Conservation (phyloP, 1,140 invertebrate genomes). For the Drosophila tristis region DNA sequence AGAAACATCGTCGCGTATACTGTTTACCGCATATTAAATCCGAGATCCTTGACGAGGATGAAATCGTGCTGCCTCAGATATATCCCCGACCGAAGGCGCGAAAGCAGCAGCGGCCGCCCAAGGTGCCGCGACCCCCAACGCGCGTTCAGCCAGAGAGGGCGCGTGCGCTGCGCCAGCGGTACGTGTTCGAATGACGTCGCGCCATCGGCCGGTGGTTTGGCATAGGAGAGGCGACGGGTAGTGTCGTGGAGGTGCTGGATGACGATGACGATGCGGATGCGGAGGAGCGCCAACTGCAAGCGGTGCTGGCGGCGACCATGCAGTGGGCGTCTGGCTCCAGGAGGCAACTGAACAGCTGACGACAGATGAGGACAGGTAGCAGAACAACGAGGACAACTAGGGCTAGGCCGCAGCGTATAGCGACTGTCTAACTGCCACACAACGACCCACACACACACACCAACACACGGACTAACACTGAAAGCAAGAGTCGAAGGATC, state of each 20-base stretch:
- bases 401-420: conserved; percentile 12
- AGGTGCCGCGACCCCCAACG: conserved; percentile 52
- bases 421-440: conserved; percentile 15
- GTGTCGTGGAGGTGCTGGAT: background rate
- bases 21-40: conserved; percentile 40
- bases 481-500: conserved; percentile 42
- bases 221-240: background rate
- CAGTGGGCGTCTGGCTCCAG: conserved; percentile 8
- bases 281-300: conserved; percentile 29
- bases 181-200: conserved; percentile 68
- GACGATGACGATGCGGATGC: conserved; percentile 6
- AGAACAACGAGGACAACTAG: conserved; percentile 4
- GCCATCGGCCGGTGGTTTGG: background rate
- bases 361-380: conserved; percentile 19
- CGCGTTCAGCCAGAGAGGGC: conserved; percentile 66
- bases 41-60: conserved; percentile 44
- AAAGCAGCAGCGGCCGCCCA: conserved; percentile 23
- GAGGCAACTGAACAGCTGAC: conserved; percentile 48
- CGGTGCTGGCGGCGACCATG: conserved; percentile 36
- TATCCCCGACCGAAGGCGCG: conserved; percentile 51
- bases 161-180: conserved; percentile 60
- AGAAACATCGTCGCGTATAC: conserved; percentile 57
- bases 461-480: background rate
- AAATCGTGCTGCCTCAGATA: conserved; percentile 42
- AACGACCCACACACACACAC: background rate